Percentiles rank a stretch among this genome's conserved stretches.
Conservation (phyloP, 2,888 invertebrate species). For the Erebia ligea region DNA sequence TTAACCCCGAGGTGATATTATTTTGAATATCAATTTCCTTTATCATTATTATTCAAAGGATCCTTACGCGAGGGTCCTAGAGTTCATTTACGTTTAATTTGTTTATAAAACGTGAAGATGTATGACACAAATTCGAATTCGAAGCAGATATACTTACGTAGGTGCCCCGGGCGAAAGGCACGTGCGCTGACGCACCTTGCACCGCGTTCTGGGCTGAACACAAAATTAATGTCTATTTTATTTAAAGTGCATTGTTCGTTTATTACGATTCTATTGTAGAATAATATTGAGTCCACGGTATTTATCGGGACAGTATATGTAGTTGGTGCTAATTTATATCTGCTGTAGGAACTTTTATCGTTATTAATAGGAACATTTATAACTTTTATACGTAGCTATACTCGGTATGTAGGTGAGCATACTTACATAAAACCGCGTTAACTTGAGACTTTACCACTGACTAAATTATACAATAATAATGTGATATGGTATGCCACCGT, state of each 20-base stretch:
- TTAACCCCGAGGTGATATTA: constrained; percentile 84
- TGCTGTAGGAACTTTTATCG: constrained; percentile 4
- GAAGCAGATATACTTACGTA: constrained; percentile 70
- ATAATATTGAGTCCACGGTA: constrained; percentile 5
- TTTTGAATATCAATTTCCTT: constrained; percentile 81
- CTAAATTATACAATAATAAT: too few species aligned
- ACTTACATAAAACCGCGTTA: background rate
- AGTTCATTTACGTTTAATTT: constrained; percentile 70
- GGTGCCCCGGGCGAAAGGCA: constrained; percentile 74
- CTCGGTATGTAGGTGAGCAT: too few species aligned
- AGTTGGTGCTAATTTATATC: constrained; percentile 1
- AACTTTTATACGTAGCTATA: background rate
- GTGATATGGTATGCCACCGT: background rate
- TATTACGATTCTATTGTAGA: constrained; percentile 40
- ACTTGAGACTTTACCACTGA: too few species aligned
- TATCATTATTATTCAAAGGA: constrained; percentile 75
- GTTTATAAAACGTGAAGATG: constrained; percentile 69
- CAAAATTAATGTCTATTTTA: constrained; percentile 64
- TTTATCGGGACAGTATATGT: constrained; percentile 4
- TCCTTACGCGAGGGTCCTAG: constrained; percentile 68
- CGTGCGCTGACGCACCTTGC: constrained; percentile 81
- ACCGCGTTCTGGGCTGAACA: constrained; percentile 61
- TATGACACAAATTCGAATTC: constrained; percentile 81
- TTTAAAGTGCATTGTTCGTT: constrained; percentile 51
- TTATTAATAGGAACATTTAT: background rate